A percentile compares a stretch with the other conserved stretches of the same genome.
phyloP scores from a whole-genome alignment of 2,113 vertebrate genomes.

The Oenanthe melanoleuca region DNA sequence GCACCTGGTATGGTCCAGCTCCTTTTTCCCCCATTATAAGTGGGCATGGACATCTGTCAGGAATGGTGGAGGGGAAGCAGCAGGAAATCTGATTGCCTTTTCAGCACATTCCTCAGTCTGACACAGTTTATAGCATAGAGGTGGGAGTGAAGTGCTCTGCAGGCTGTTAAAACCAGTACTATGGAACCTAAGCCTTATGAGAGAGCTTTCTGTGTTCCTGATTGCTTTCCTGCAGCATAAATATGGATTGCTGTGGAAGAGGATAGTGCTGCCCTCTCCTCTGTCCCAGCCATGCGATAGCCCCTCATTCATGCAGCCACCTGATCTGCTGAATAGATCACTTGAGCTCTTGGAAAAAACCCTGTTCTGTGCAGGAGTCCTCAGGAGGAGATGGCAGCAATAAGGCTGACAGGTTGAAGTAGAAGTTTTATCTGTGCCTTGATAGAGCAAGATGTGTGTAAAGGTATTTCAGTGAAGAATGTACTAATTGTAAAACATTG shows the following conservation, averaged over 20 bases:
- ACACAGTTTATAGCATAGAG: background rate
- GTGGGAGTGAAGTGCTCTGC: conserved; percentile 15
- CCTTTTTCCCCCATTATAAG: background rate
- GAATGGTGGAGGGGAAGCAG: background rate
- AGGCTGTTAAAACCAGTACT: background rate
- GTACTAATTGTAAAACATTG: background rate
- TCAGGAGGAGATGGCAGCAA: background rate
- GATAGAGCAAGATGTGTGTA: background rate
- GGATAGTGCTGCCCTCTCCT: conserved; percentile 5
- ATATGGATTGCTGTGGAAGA: background rate
- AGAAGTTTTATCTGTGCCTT: background rate
- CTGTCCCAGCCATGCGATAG: background rate
- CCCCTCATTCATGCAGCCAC: conserved; percentile 30
- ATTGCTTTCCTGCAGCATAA: background rate
- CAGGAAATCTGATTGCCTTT: background rate
- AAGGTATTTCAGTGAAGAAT: background rate
- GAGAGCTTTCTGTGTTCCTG: background rate
- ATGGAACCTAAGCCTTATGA: background rate
- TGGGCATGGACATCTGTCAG: background rate
- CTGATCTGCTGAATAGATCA: conserved; percentile 5
- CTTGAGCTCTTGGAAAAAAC: background rate
- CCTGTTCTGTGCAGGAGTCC: rapidly evolving
- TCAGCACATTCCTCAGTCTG: conserved; percentile 25
- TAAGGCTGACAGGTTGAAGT: background rate
- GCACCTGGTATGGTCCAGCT: rapidly evolving